Evolutionary conservation across 2,797 vertebrate genomes (phyloP).

Genomic region (Chanos chanos): DNA sequence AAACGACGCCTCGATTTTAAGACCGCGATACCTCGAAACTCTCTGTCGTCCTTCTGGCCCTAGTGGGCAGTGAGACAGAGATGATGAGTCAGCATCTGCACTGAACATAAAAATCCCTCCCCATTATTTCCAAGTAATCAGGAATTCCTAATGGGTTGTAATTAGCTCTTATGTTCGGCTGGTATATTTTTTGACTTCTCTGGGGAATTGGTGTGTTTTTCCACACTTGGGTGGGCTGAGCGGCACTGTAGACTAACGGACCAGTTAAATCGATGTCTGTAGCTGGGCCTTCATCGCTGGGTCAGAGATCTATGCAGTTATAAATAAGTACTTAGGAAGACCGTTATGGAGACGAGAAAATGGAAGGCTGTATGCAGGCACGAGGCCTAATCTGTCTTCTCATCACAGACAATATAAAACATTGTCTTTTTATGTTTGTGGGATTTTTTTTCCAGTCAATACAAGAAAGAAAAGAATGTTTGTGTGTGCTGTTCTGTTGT

Average conservation of each 20-base stretch:
- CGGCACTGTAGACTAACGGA: too few relatives aligned
- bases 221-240: neutral
- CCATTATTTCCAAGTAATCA: constrained; percentile 8
- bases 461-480: neutral
- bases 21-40: too few relatives aligned
- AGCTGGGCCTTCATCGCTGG: constrained; percentile 32
- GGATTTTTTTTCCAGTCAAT: too few relatives aligned
- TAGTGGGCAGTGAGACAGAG: constrained; percentile 4
- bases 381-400: too few relatives aligned
- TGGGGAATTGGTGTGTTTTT: neutral
- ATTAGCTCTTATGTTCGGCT: neutral
- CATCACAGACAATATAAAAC: too few relatives aligned
- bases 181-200: constrained; percentile 16
- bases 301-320: constrained; percentile 22
- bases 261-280: too few relatives aligned
- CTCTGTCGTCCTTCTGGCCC: too few relatives aligned
- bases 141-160: constrained; percentile 13
- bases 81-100: constrained; percentile 21
- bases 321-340: too few relatives aligned
- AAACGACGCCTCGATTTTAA: too few relatives aligned
- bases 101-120: constrained; percentile 4
- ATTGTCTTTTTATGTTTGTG: too few relatives aligned
- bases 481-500: neutral
- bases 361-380: too few relatives aligned
- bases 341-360: too few relatives aligned